Base-by-base conservation (phyloP, 1,140 invertebrate species). In the Babylonia areolata region DNA sequence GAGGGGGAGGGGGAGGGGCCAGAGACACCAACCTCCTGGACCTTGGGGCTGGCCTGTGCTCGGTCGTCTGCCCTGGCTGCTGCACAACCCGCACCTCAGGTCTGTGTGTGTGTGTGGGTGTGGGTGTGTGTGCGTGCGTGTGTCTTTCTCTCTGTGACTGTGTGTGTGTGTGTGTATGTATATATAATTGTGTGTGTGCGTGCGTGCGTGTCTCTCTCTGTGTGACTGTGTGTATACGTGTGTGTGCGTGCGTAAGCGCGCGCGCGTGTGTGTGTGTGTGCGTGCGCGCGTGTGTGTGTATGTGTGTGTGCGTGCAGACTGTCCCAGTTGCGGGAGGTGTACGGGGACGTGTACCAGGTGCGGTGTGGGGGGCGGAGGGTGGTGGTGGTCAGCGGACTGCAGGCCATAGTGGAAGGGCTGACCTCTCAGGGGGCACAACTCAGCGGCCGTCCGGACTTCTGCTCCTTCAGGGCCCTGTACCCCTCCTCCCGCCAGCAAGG, bases 261-360 rank as follows among this genome's bases (percentile, higher is more conserved):
- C 17, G 46, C 17, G 46, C 17, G 46, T 51, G 46, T 51, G 46
- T 3, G 46, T 51, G 46, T 17, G 9, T 51, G 17, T 17, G 46
- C 17, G 46, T 17, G 17, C 17, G 0, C 46, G 17, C 17, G 2
- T 17, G 46, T 17, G 46, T 3, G 46, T 51, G 46, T 51, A 17
- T 51, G 46, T 51, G 46, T 51, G 42, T 5, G 46, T 51, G 2
- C 9, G 46, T 51, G 46, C 9, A 51, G 46, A 12, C 46, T 51
- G 46, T 51, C 89, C 73, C 86, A 90, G 71, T 69, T 92, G 39
- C 90, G 87, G 77, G 88, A 90, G 12, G 85, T 88, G n/a, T 92
- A 92, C 89, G 92, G 92, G 17, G 88, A 91, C 85, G 87, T 92
- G 12, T 93, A 88, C 82, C 89, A 88, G 75, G 73, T 92, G 15